These are phyloP conservation scores for Halesus radiatus DNA, from an alignment of 1,140 invertebrate species.

Conservation along the genomic window DNA sequence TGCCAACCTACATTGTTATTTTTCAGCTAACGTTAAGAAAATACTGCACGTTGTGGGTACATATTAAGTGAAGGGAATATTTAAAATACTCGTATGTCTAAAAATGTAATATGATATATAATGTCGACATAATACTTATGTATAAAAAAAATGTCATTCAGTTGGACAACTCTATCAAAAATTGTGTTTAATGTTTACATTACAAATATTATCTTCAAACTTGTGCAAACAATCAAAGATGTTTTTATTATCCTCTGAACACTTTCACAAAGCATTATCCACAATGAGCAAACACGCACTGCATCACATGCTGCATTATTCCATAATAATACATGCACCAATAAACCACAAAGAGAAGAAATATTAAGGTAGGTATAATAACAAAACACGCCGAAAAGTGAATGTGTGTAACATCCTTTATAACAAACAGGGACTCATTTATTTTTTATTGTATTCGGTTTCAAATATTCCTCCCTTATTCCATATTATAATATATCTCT, in stretches of 20 bases:
- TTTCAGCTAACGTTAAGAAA: no score
- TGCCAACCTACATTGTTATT: no score
- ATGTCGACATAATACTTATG: no score
- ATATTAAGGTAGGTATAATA: constrained; percentile 52
- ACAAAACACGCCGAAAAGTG: constrained; percentile 55
- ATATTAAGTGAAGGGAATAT: no score
- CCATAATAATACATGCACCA: constrained; percentile 57
- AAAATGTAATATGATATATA: no score
- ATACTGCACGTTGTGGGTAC: no score
- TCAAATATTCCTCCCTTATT: constrained; percentile 30
- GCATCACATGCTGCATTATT: constrained; percentile 51
- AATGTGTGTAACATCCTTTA: constrained; percentile 48
- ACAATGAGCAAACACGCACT: constrained; percentile 47
- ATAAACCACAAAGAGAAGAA: constrained; percentile 53
- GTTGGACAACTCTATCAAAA: no score
- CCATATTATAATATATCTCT: background rate
- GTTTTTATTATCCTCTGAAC: constrained; percentile 3
- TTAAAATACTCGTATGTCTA: no score
- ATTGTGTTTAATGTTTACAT: no score
- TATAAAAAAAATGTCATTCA: no score
- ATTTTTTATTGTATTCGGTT: constrained; percentile 43
- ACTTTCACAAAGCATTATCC: background rate
- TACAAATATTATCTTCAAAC: background rate
- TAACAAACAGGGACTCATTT: constrained; percentile 36
- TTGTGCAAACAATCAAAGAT: background rate